Base-by-base conservation (phyloP, 2,888 invertebrate genomes). In the Alloplasta piceator region DNA sequence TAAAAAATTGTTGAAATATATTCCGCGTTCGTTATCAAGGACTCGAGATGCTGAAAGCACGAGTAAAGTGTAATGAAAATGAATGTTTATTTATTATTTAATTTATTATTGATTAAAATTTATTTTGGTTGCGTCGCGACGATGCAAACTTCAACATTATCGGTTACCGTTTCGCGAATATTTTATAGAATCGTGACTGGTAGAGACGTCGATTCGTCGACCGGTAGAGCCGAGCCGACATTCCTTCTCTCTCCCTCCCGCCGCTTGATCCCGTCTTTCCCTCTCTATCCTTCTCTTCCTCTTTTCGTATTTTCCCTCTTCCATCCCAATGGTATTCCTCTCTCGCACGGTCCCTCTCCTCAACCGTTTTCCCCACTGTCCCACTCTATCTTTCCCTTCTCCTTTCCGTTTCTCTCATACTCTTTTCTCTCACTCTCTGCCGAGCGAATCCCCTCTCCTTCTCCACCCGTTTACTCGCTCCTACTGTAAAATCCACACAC, bases 401-500 rank as follows among this genome's bases (percentile, higher is more conserved):
- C 66, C 52, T 48, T 10, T 6, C 58, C 14, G 67, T 36, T 78
- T 79, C 66, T 26, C 74, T 58, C 68, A n/a, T n/a, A n/a, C 61
- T 43, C 10, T 64, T 68, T 72, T 67, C 50, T 36, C 50, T 76
- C 55, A 16, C 26, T 46, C 52, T 66, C 68, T 66, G 16, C 64
- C 55, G 48, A 48, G 50, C 52, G 64, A 55, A 10, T 39, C 58
- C 61, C 60, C 67, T 50, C 60, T 73, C 80, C 64, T 3, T 58
- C 61, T 78, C 79, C 77, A 82, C 82, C 79, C 41, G 39, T 60
- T 55, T 52, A 26, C 74, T 43, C 71, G 50, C 71, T 72, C 71
- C 71, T 60, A 38, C 56, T 56, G 36, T 41, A 26, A 71, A 52
- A 52, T 26, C 26, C 26, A 26, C 26, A 26, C 26, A 26, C 26